Conservation (phyloP, 2,113 vertebrate species). For the Orycteropus afer region DNA sequence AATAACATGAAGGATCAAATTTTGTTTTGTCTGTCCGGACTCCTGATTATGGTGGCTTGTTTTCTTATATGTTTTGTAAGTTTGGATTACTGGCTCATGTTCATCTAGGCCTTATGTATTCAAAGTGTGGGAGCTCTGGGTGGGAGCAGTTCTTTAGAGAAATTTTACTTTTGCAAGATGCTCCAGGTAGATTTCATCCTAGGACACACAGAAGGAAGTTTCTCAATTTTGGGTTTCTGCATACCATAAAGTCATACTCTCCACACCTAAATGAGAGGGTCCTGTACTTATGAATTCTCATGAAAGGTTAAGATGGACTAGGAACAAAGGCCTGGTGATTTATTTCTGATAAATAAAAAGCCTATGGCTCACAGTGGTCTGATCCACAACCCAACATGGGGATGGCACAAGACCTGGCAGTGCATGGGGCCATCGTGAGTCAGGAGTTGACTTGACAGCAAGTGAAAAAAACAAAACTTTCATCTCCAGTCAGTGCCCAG, state of each 20-base stretch:
- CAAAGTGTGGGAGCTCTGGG: neutral
- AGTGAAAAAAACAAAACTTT: too few species aligned
- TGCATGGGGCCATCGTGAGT: too few species aligned
- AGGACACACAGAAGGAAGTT: neutral
- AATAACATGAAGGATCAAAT: neutral
- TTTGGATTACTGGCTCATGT: neutral
- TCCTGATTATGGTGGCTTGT: neutral
- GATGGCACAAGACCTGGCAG: too few species aligned
- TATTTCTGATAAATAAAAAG: too few species aligned
- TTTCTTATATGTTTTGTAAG: neutral
- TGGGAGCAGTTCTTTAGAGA: neutral
- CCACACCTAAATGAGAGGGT: neutral
- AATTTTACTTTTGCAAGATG: neutral
- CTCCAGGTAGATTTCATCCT: neutral
- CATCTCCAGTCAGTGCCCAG: too few species aligned
- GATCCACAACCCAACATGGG: too few species aligned
- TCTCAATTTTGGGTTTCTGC: neutral
- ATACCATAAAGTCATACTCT: neutral
- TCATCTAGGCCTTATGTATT: neutral
- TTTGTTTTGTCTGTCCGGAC: neutral
- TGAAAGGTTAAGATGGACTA: neutral
- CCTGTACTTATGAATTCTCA: neutral
- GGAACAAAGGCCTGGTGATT: too few species aligned
- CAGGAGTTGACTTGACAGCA: too few species aligned
- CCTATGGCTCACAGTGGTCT: too few species aligned